Evolutionary conservation across 1,140 invertebrate genomes (phyloP).

Genomic region (Hetaerina americana): DNA sequence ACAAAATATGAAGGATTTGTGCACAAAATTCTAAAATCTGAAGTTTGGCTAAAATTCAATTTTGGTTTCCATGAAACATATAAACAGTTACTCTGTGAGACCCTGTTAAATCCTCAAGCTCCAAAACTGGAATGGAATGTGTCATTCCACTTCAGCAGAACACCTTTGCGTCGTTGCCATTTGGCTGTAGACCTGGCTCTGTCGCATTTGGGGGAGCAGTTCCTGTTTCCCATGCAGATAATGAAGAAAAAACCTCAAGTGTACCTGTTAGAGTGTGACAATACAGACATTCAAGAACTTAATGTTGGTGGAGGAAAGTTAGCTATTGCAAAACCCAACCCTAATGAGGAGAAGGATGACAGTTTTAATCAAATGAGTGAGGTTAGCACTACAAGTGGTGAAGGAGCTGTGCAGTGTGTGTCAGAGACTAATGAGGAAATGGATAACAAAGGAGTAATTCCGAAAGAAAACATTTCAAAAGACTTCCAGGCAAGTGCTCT

Average conservation of each 20-base stretch:
- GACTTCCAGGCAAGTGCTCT: neutral
- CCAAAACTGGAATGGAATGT: conserved; percentile 22
- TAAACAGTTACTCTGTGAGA: conserved; percentile 43
- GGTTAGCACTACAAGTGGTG: neutral
- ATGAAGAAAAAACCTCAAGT: conserved; percentile 10
- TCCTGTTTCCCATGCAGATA: conserved; percentile 50
- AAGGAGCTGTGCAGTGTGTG: no score
- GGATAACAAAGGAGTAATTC: neutral
- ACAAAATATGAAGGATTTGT: conserved; percentile 61
- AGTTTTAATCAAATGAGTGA: neutral
- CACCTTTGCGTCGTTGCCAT: conserved; percentile 44
- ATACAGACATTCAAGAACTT: no score
- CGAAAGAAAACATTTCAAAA: neutral
- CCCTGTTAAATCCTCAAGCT: neutral
- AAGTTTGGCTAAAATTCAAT: conserved; percentile 60
- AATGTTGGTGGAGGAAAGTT: neutral
- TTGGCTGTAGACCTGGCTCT: conserved; percentile 44
- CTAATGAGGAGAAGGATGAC: neutral
- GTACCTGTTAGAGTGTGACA: no score
- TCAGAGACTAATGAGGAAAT: neutral
- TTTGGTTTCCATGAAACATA: conserved; percentile 53
- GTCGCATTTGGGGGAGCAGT: conserved; percentile 37
- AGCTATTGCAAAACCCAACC: neutral
- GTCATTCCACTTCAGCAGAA: conserved; percentile 44
- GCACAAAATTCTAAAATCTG: conserved; percentile 50